Percentiles rank a stretch among this genome's conserved stretches.
Conservation (phyloP, 2,113 vertebrate genomes). For the Loxodonta africana region DNA sequence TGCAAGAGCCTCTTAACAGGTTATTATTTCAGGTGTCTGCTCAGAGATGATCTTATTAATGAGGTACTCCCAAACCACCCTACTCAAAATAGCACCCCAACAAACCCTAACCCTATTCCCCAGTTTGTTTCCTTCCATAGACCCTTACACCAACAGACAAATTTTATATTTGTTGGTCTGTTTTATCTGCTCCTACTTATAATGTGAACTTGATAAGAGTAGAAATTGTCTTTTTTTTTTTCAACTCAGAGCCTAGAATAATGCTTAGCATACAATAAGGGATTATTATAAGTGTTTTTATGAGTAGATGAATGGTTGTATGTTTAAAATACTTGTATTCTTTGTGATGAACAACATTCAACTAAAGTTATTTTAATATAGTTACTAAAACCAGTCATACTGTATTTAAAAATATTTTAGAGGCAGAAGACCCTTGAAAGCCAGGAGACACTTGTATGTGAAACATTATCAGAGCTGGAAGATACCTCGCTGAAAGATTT, state of each 20-base stretch:
- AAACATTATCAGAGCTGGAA: background rate
- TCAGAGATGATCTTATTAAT: background rate
- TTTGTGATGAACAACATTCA: background rate
- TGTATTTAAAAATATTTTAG: slow-evolving; percentile 9
- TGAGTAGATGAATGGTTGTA: background rate
- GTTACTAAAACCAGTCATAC: background rate
- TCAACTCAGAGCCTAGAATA: background rate
- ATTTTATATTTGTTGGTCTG: background rate
- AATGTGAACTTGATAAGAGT: background rate
- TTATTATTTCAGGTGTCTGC: background rate
- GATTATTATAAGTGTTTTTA: background rate
- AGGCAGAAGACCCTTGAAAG: background rate
- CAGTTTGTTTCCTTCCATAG: background rate
- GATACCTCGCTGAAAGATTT: background rate
- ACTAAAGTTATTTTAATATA: background rate
- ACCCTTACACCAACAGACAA: background rate
- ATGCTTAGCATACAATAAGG: background rate
- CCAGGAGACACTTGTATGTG: background rate
- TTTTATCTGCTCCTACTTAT: background rate
- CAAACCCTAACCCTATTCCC: background rate
- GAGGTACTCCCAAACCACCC: background rate
- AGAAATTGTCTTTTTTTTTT: background rate
- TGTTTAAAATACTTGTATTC: background rate
- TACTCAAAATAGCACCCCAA: background rate
- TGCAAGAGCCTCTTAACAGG: background rate